Base-by-base conservation (phyloP, 2,113 vertebrate genomes). In the Climacteris rufus region DNA sequence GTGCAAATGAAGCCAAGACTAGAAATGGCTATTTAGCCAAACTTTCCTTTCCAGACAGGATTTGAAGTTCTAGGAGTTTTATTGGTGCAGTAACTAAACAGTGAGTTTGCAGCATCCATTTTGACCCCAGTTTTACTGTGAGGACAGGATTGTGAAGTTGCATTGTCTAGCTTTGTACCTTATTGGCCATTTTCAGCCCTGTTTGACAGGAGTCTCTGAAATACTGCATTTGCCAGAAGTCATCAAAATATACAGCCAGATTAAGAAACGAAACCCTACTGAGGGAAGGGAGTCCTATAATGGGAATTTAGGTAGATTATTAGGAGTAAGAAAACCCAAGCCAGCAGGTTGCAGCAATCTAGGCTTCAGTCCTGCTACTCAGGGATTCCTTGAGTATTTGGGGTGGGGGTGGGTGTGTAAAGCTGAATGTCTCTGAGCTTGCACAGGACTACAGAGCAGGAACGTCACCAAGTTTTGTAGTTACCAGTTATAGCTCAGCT, bases 401-500 rank as follows among this genome's bases (percentile, higher is more conserved):
- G 27, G 47, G 28, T 71, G 15, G 22, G 31, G 6, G 50, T 31
- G 31, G 33, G 9, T 22, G 16, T 69, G 63, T 47, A 59, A 66
- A 89, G 40, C 22, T 76, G 65, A 64, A n/a, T n/a, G 57, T 74
- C 71, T 85, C 93, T 80, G 53, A 80, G 76, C 39, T 89, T 28
- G 44, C 56, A 52, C 22, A 39, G 63, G 65, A 50, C 70, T 82
- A 68, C 57, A 68, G 76, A 90, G 53, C 28, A 68, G 84, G 59
- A 90, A 80, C 85, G 83, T 69, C 64, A 50, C 45, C 0, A 12
- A 54, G 40, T 79, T 89, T 82, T 87, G 45, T 76, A 61, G 59
- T 54, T 89, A 35, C 75, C 68, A 69, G 66, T 90, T 93, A 93
- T 79, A 94, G 84, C 75, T 96, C 59, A 53, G 88, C 53, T 93